Evolutionary conservation across 2,888 invertebrate species (phyloP).

Genomic region (Acrobasis repandana): DNA sequence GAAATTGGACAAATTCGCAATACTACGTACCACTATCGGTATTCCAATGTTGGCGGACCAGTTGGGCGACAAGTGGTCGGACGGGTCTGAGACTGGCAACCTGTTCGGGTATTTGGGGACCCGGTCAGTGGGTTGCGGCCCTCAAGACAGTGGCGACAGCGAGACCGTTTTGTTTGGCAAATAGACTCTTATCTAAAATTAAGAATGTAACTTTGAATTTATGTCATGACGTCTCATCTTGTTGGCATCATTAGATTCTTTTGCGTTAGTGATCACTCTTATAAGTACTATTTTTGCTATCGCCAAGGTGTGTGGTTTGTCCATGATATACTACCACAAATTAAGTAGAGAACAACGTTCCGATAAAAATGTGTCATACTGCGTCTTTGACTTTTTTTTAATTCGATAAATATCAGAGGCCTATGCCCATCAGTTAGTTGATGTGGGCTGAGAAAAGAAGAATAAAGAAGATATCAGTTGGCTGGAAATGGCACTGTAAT

Average conservation of each 20-base stretch:
- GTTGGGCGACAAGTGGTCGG: slow-evolving; percentile 29
- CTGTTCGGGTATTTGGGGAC: slow-evolving; percentile 54
- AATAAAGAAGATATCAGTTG: too few species aligned
- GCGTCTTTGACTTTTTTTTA: too few species aligned
- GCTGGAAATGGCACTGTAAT: too few species aligned
- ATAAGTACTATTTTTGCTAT: too few species aligned
- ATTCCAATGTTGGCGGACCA: slow-evolving; percentile 32
- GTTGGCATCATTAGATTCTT: neutral
- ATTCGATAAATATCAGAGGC: too few species aligned
- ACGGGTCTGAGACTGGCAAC: slow-evolving; percentile 33
- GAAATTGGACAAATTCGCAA: slow-evolving; percentile 1
- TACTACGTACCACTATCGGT: neutral
- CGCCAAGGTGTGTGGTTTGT: too few species aligned
- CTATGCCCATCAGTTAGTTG: too few species aligned
- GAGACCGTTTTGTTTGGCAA: slow-evolving; percentile 5
- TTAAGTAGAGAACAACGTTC: too few species aligned
- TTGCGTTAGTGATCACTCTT: neutral
- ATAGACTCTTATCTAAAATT: neutral
- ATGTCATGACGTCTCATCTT: neutral
- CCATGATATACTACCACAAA: too few species aligned
- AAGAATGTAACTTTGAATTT: neutral
- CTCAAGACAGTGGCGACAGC: slow-evolving; percentile 25
- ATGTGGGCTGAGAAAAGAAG: too few species aligned
- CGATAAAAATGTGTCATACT: too few species aligned
- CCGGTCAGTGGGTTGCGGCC: slow-evolving; percentile 49